Base-by-base conservation (phyloP, 2,888 invertebrate genomes). In the Oligia latruncula region DNA sequence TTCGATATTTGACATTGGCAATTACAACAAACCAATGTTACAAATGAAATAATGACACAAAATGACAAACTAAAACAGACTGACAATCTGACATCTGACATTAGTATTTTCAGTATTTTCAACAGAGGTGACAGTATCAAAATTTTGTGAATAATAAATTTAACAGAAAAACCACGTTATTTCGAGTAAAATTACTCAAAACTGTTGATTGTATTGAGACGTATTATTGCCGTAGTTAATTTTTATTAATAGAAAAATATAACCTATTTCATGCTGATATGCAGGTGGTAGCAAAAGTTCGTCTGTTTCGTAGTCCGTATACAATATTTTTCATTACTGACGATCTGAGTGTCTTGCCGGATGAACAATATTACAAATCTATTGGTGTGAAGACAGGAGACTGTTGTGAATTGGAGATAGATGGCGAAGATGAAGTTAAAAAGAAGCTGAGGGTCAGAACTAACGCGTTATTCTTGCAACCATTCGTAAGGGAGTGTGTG, bases 401-500 rank as follows among this genome's bases (percentile, higher is more conserved):
- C 70, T 91, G 90, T 74, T 90, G 90, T 85, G 91, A 93, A 46
- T 86, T 91, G 62, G 86, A 87, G 46, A 82, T 90, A 67, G 88
- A 90, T n/a, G 87, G 87, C 11, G 82, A 89, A 80, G 86, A 81
- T 68, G 81, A 87, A 58, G 82, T 76, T 29, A 87, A 88, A 72
- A 90, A 87, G 78, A 92, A 92, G 43, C 79, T 95, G 15, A 93
- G 90, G 78, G 82, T 92, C 35, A 92, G 89, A 46, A 89, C 93
- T 4, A 93, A 88, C 77, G 95, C 96, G 23, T 87, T 94, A 43
- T 96, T 96, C 86, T 88, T 96, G 20, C 93, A 94, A 71, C 93
- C 95, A 1, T 96, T 97, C 83, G 85, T 96, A 0, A 95, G 88
- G 79, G 95, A 93, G 81, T 95, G 95, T 86, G 79, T 93, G 46